Evolutionary conservation across 1,140 invertebrate genomes (phyloP), one percentile per base, ranked within the genome.

Genomic region (Aricia agestis): DNA sequence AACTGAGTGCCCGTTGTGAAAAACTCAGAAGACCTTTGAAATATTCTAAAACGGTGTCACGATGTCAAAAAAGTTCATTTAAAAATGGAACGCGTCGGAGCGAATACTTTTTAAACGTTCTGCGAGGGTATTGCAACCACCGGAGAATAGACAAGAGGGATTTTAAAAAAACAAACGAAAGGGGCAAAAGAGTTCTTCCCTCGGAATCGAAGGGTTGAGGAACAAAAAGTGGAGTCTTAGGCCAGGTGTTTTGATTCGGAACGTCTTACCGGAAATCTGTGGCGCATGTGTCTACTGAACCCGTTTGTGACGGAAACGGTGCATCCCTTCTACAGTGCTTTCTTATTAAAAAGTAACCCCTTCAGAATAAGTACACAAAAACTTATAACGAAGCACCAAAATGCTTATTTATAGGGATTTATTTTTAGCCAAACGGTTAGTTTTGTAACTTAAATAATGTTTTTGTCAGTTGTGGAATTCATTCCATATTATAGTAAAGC

Each of bases 251-350:
- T 79, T 78, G 71, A 83, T 81, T 85, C 71, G 82, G 80, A 83
- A 76, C 81, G 81, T 82, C 82, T 87, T 87, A 82, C 85, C 87
- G 87, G 87, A 87, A 89, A 88, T 90, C 88, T 87, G 86, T 82
- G 83, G 80, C 83, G 81, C 85, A 87, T 87, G 82, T 87, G 87
- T 85, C 84, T 82, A 74, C 74, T 41, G 78, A 83, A 86, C 82
- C 81, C 81, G 84, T 85, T 82, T 78, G 65, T 72, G 76, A 79
- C 88, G 88, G 88, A 89, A 89, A 86, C 87, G 80, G 78, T 78
- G 79, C 85, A 86, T 88, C 86, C 85, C 86, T 82, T 80, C 73
- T 77, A 78, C 77, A 73, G 69, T 74, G 76, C 81, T 78, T 80
- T 82, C 80, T 86, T 83, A 82, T 82, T 76, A 82, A 86, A 86